Evolutionary conservation across 2,797 vertebrate genomes (phyloP), one percentile per base, ranked within the genome.

Genomic region (Cichlasoma orientale): DNA sequence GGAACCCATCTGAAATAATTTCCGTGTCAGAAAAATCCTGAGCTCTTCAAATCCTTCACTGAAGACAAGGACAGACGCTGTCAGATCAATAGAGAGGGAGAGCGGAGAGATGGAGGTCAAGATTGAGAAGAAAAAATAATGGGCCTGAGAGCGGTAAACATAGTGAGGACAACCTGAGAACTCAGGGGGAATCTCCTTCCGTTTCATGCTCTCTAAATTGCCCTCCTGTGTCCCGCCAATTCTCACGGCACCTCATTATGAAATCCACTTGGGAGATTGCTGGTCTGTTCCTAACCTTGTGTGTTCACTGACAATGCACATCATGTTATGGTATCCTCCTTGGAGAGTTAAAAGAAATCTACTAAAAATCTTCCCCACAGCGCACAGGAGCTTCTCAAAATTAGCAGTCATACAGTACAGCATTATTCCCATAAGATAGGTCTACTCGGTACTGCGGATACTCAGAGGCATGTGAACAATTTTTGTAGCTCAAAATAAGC

Each of bases 191-290:
- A 90, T 82, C 81, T 77, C 74, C 82, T 88, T 93, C 89, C 79
- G 55, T 88, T 89, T 85, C 75, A 78, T 82, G 84, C 82, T 70
- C 52, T 88, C 66, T 80, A 89, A 91, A 89, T 89, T 83, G 79
- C 84, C 73, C 87, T 78, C 77, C 56, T 75, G 84, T 82, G 84
- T 90, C 82, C 85, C 79, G 82, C 75, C 89, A 86, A 77, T 54
- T 90, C 92, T 86, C 84, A 89, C 83, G 91, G 81, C 87, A 76
- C 88, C 89, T 94, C 92, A 92, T 94, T 91, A 92, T 71, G 68
- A 89, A 90, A 63, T n/a, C 72, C 90, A 82, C 75, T 14, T 78
- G 91, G 90, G 89, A 92, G 74, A 54, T 5, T 6, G 8, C 41
- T n/a, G 70, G 70, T 88, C 78, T 87, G 77, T 82, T 87, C 59